A percentile compares a stretch with the other conserved stretches of the same genome.
These are phyloP conservation scores for Asbolus verrucosus DNA, from an alignment of 1,140 invertebrate species.

Conservation along the genomic window DNA sequence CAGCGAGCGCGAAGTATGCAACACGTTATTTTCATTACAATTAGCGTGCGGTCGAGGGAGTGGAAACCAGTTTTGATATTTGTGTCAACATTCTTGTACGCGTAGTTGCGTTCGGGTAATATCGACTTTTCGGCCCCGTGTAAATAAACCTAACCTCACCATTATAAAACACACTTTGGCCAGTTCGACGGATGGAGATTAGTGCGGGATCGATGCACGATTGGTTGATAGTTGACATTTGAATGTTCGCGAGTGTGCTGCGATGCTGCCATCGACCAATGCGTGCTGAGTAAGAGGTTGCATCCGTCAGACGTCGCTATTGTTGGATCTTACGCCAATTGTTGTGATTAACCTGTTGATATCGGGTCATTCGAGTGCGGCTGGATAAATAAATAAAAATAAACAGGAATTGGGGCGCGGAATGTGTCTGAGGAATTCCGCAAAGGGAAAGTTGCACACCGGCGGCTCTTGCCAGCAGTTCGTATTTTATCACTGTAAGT, in stretches of 20 bases:
- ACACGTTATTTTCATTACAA: constrained; percentile 9
- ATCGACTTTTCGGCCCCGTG: constrained; percentile 26
- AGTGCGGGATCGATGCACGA: constrained; percentile 28
- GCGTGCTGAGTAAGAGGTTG: constrained; percentile 20
- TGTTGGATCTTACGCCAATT: constrained; percentile 33
- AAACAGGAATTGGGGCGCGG: background rate
- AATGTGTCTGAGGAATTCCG: background rate
- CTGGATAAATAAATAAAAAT: constrained; percentile 27
- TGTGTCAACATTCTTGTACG: background rate
- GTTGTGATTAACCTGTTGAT: constrained; percentile 45
- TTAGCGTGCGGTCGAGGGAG: background rate
- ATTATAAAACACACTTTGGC: constrained; percentile 31
- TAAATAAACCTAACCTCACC: constrained; percentile 37
- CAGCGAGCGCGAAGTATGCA: background rate
- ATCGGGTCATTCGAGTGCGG: constrained; percentile 31
- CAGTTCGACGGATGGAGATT: constrained; percentile 32
- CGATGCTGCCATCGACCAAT: no score
- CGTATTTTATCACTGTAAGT: background rate
- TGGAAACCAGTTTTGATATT: constrained; percentile 20
- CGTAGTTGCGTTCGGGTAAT: constrained; percentile 11
- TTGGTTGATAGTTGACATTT: constrained; percentile 31
- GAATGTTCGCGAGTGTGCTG: constrained; percentile 9
- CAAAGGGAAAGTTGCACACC: background rate
- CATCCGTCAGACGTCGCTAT: constrained; percentile 35
- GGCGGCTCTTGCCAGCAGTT: no score